phyloP scores from a whole-genome alignment of 2,113 vertebrate genomes.

The Bos taurus region DNA sequence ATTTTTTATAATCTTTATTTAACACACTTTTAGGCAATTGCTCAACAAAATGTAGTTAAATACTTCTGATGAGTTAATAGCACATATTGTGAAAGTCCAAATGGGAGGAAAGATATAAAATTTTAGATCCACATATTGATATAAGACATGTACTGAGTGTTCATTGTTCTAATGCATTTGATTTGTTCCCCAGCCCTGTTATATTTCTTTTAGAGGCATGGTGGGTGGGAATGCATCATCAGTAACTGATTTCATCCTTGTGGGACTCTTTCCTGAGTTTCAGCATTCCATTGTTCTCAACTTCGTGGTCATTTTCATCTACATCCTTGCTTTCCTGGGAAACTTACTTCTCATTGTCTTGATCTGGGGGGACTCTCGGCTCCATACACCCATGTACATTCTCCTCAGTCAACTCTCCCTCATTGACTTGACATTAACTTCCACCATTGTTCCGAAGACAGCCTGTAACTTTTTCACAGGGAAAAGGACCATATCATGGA shows the following conservation, averaged over 20 bases:
- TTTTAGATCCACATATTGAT: too few species aligned
- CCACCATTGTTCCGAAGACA: constrained; percentile 32
- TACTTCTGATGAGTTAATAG: background rate
- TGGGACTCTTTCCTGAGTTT: too few species aligned
- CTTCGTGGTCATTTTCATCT: background rate
- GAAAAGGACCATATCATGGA: background rate
- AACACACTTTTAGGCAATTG: background rate
- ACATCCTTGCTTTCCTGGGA: constrained; percentile 18
- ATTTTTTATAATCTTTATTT: background rate
- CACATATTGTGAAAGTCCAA: background rate
- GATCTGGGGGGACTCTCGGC: background rate
- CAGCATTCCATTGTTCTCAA: background rate
- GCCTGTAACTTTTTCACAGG: constrained; percentile 7
- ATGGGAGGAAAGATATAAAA: background rate
- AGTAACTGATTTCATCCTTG: too few species aligned
- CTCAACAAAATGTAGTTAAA: background rate
- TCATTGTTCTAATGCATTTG: too few species aligned
- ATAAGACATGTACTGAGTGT: too few species aligned
- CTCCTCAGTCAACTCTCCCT: constrained; percentile 43
- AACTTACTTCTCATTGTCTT: constrained; percentile 4
- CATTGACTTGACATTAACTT: constrained; percentile 38
- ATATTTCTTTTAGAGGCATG: too few species aligned
- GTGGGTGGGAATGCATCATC: too few species aligned
- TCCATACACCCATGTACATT: constrained; percentile 44
- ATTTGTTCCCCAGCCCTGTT: too few species aligned